A percentile compares a stretch with the other conserved stretches of the same genome.
These are phyloP conservation scores for Entomyzon cyanotis DNA, from an alignment of 2,113 vertebrate species.

Conservation along the genomic window DNA sequence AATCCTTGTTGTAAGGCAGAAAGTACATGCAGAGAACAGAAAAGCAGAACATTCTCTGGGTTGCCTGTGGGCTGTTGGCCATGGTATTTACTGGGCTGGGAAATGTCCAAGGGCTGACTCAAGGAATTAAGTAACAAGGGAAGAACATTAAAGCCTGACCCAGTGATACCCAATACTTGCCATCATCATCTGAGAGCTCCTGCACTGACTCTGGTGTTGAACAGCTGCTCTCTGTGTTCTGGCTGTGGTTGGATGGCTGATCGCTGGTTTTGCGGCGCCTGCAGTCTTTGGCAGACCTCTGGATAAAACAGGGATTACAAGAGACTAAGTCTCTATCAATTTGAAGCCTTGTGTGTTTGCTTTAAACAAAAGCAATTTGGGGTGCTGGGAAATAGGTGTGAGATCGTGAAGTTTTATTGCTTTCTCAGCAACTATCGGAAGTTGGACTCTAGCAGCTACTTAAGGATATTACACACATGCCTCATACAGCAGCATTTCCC, in stretches of 20 bases:
- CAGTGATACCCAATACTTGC: constrained; percentile 53
- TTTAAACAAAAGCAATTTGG: background rate
- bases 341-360: background rate
- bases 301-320: background rate
- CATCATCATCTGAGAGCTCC: constrained; percentile 91
- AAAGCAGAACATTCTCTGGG: background rate
- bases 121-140: background rate
- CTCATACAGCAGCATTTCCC: background rate
- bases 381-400: background rate
- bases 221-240: constrained; percentile 93
- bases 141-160: background rate
- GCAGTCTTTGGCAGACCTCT: constrained; percentile 71
- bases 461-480: background rate
- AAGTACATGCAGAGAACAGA: background rate
- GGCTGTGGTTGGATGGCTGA: constrained; percentile 92
- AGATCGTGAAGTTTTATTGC: background rate
- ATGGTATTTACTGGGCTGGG: fast-evolving
- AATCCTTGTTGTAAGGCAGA: background rate
- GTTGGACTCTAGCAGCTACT: background rate
- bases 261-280: constrained; percentile 88
- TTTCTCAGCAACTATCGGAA: background rate
- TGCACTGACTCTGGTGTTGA: constrained; percentile 91
- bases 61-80: background rate
- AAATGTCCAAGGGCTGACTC: background rate
- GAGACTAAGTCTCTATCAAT: background rate